Evolutionary conservation across 2,797 vertebrate species (phyloP), one percentile per base, ranked within the genome.

Genomic region (Ficedula albicollis): DNA sequence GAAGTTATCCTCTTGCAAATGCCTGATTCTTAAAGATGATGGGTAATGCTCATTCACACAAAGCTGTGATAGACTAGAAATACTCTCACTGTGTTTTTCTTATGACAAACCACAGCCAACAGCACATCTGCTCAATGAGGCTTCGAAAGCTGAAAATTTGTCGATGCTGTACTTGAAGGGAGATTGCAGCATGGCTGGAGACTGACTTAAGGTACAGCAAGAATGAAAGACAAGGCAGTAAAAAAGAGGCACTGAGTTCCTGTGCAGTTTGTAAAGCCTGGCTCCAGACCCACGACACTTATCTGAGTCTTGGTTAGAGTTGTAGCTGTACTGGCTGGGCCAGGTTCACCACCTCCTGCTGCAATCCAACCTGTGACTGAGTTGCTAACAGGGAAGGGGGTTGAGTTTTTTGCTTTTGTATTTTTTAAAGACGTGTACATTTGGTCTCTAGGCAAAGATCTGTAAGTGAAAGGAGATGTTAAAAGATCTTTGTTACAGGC

Each of bases 51-150:
- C 77, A 55, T 92, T 80, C 93, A 93, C 60, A 73, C 82, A 78
- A 88, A 96, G 51, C 49, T 95, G 75, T 87, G 90, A 89, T 66
- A 77, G 72, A 68, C 54, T 81, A 90, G 83, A 89, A 94, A 84
- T 89, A 72, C 36, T 84, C 90, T 84, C 75, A 25, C n/a, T 58
- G 52, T 72, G 70, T 64, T 86, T 95, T 94, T 69, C 63, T 63
- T 64, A 32, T 6, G 36, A 58, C 41, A 63, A 74, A 27, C 66
- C 43, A 66, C 48, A 59, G 36, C 38, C 38, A 59, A 46, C 67
- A 77, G 52, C 38, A 79, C 48, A 43, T 78, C 78, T 95, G 69
- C 38, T 94, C 79, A 64, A 3, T 58, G 74, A 87, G 46, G 69
- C 52, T 68, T 83, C 22, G 15, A 66, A 80, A 83, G 44, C 69